Base-by-base conservation (phyloP, 92 coral and sea anemone genomes). In the Palythoa caribaeorum region DNA sequence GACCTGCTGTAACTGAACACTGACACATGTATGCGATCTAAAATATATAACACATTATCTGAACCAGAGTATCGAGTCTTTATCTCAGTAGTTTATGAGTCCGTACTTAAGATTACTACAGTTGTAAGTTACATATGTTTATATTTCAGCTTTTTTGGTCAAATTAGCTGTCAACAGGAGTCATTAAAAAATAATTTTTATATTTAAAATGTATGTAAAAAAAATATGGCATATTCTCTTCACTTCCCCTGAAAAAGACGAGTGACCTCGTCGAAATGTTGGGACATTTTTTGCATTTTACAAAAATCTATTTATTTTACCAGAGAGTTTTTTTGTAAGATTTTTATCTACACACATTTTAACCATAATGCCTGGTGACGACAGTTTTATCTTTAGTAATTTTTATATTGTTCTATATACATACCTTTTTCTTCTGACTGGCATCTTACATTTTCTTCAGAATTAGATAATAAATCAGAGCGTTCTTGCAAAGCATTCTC, bases 401-500 rank as follows among this genome's bases (percentile, higher is more conserved):
- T 60, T 60, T 62, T 62, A 62, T 62, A 62, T 62, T 62, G 69
- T 69, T 69, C 73, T 21, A 69, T 69, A 69, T 9, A 69, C 73
- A 21, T 69, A 69, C 73, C 73, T 69, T 28, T 69, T 36, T 69
- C 73, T 69, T 36, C 40, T 36, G 3, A 69, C 40, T 69, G 38
- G 38, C 73, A 21, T 69, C 16, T 36, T 21, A 69, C 2, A 21
- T 69, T 36, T 36, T 21, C 39, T 36, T 69, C 73, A 36, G 73
- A 69, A 21, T 69, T 69, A 69, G 40, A 69, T 21, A 69, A 21
- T 21, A 21, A 21, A 69, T 69, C 73, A 1, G 38, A 36, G 40
- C 38, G 73, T 36, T 84, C 88, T 71, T 84, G 52, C 63, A 84
- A 78, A 48, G 77, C 70, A 71, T 7, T 71, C 77, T 78, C 77